phyloP scores from a whole-genome alignment of 2,113 vertebrate genomes.

The Charina bottae region DNA sequence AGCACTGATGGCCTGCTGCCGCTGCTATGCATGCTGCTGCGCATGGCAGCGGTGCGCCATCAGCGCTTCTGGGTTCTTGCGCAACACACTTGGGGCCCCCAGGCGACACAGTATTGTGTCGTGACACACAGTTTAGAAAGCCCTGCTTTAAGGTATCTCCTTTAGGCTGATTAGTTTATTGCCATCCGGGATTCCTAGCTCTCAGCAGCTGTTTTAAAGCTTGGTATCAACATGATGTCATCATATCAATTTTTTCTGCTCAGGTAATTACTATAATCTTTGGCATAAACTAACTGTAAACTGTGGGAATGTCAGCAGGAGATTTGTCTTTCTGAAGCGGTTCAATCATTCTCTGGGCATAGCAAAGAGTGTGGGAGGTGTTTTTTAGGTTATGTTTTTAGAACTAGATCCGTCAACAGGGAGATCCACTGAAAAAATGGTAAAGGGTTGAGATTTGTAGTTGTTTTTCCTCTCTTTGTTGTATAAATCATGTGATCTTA shows the following conservation, averaged over 20 bases:
- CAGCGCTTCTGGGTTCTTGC: no score
- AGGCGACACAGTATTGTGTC: no score
- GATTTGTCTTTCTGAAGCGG: neutral
- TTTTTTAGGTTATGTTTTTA: neutral
- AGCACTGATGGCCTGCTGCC: no score
- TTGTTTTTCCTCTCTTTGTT: neutral
- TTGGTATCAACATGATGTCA: neutral
- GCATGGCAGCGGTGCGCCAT: no score
- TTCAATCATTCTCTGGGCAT: neutral
- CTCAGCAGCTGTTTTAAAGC: neutral
- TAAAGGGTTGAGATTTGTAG: constrained; percentile 12
- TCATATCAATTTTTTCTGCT: constrained; percentile 1
- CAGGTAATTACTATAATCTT: neutral
- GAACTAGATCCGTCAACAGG: constrained; percentile 13
- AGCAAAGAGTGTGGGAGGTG: neutral
- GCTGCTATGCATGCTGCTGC: no score
- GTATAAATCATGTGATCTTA: constrained; percentile 10
- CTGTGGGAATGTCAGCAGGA: constrained; percentile 22
- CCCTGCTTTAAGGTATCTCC: neutral
- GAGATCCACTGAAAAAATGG: neutral
- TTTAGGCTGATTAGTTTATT: neutral
- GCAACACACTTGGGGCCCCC: no score
- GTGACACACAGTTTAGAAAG: no score
- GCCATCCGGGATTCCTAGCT: neutral
- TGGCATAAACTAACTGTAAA: neutral